A percentile compares a stretch with the other conserved stretches of the same genome.
Evolutionary conservation across 2,888 invertebrate species (phyloP).

Genomic region (Aricia artaxerxes): DNA sequence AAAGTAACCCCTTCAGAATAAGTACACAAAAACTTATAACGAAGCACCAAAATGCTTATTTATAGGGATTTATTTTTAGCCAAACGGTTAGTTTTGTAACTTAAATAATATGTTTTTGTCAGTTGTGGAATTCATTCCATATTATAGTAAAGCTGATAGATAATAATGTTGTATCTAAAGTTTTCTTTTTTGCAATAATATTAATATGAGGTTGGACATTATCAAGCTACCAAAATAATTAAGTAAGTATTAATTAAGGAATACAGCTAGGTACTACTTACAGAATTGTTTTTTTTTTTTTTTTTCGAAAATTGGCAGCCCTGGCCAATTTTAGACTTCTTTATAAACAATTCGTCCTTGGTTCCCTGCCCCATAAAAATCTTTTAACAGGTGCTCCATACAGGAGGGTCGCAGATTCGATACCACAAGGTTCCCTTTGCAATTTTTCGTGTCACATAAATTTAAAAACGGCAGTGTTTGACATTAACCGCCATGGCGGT

Average conservation of each 20-base stretch:
- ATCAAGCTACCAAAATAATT: too few species aligned
- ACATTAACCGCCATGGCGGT: neutral
- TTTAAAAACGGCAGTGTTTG: neutral
- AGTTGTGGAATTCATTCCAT: neutral
- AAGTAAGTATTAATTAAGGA: too few species aligned
- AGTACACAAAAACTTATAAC: slow-evolving; percentile 37
- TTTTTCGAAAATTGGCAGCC: neutral
- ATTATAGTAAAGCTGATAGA: too few species aligned
- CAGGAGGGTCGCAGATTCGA: slow-evolving; percentile 44
- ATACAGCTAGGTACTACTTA: too few species aligned
- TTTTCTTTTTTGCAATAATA: too few species aligned
- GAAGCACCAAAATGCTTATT: slow-evolving; percentile 3
- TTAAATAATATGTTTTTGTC: neutral
- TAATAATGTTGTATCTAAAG: too few species aligned
- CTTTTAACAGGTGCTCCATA: slow-evolving; percentile 43
- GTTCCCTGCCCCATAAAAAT: slow-evolving; percentile 39
- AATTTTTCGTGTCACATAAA: slow-evolving; percentile 5
- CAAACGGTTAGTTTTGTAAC: neutral
- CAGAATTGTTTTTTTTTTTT: neutral
- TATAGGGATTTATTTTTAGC: neutral
- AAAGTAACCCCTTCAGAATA: slow-evolving; percentile 52
- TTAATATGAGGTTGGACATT: too few species aligned
- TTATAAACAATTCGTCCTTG: slow-evolving; percentile 23
- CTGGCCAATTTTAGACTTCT: neutral
- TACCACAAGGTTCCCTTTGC: slow-evolving; percentile 34